Percentiles rank a stretch among this genome's conserved stretches.
These are phyloP conservation scores for Philaenus spumarius DNA, from an alignment of 1,140 invertebrate species.

Conservation along the genomic window DNA sequence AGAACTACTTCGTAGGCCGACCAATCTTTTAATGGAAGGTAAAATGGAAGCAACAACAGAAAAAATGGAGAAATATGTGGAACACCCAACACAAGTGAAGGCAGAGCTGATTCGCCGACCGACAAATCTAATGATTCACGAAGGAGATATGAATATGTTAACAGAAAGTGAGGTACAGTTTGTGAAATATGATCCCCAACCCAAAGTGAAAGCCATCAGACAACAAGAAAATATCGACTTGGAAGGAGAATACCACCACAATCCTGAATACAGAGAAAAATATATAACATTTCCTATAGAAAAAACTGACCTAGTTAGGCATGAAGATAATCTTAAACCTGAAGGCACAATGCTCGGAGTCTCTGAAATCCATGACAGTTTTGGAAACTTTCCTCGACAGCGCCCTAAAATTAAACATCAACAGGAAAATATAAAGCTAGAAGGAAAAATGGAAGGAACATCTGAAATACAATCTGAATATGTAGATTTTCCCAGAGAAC, in stretches of 20 bases:
- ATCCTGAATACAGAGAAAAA: slow-evolving; percentile 22
- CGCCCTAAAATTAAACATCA: slow-evolving; percentile 10
- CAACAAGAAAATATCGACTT: slow-evolving; percentile 10
- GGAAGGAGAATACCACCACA: slow-evolving; percentile 13
- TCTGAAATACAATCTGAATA: slow-evolving; percentile 21
- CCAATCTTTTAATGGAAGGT: slow-evolving; percentile 27
- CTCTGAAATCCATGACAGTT: slow-evolving; percentile 20
- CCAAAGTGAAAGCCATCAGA: not conserved
- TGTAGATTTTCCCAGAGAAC: slow-evolving; percentile 22
- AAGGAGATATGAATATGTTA: slow-evolving; percentile 7
- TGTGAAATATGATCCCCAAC: not conserved
- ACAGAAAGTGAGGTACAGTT: slow-evolving; percentile 16
- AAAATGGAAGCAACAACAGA: slow-evolving; percentile 20
- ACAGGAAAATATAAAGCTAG: slow-evolving; percentile 19
- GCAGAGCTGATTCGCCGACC: not conserved
- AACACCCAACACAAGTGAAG: not conserved
- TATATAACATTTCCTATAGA: slow-evolving; percentile 23
- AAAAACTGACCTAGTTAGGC: not conserved
- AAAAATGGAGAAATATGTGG: slow-evolving; percentile 21
- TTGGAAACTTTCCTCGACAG: slow-evolving; percentile 14
- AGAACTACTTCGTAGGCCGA: slow-evolving; percentile 18
- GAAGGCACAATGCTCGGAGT: slow-evolving; percentile 22
- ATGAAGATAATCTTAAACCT: slow-evolving; percentile 16
- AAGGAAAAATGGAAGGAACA: slow-evolving; percentile 23
- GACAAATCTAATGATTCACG: slow-evolving; percentile 12